Conservation (phyloP, 2,113 vertebrate species). For the Cettia cetti region DNA sequence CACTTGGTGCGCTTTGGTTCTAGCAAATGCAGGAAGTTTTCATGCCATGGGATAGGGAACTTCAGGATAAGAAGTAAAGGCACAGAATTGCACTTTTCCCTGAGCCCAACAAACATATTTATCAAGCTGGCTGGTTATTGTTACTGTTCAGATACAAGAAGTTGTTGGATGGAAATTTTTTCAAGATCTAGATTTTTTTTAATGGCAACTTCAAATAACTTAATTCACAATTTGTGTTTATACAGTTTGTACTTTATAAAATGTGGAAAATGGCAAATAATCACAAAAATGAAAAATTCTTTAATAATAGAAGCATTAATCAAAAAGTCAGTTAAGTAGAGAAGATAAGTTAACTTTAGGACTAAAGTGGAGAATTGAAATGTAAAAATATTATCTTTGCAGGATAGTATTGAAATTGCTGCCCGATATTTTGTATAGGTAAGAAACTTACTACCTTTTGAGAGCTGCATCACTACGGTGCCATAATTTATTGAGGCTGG, state of each 20-base stretch:
- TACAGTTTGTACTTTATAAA: background rate
- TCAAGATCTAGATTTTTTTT: background rate
- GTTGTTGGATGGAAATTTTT: background rate
- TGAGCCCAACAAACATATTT: rapidly evolving
- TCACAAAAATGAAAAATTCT: background rate
- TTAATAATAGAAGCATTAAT: background rate
- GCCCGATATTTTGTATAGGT: background rate
- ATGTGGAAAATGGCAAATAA: background rate
- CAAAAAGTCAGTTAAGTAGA: background rate
- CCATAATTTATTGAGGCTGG: background rate
- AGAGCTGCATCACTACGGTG: background rate
- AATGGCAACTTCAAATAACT: background rate
- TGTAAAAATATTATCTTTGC: background rate
- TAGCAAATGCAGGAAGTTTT: background rate
- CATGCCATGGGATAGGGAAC: rapidly evolving
- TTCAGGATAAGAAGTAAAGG: background rate
- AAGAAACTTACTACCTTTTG: background rate
- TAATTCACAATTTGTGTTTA: background rate
- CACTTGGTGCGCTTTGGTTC: background rate
- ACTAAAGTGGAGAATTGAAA: background rate
- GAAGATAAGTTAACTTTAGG: background rate
- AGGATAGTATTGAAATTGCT: background rate
- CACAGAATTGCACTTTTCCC: background rate
- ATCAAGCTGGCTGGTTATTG: background rate
- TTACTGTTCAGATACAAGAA: background rate